Evolutionary conservation across 2,113 vertebrate species (phyloP), one percentile per base, ranked within the genome.

Genomic region (Manacus vitellinus): DNA sequence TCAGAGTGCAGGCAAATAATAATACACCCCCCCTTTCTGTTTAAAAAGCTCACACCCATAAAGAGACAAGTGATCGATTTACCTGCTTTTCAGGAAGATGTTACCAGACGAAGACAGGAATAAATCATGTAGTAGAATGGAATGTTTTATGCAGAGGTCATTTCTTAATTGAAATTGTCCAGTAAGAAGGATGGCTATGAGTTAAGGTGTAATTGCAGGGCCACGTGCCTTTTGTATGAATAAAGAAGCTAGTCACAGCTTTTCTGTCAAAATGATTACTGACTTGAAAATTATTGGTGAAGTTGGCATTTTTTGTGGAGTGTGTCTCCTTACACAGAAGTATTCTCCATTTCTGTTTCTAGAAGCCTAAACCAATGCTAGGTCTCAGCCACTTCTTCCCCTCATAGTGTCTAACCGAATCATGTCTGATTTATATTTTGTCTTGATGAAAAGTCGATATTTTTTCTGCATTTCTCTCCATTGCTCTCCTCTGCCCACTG

Each of bases 141-240:
- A 84, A 72, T 44, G n/a, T 56, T 93, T 94, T 78, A 84, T n/a
- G 21, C n/a, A 77, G 56, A 88, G 72, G 72, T 94, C 15, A 74
- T 93, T 83, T 90, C 92, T 94, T 95, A 92, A 95, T 89, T 86
- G 91, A 85, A 94, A 78, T 92, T 72, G 61, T 72, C 76, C 46
- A 46, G 68, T 54, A 96, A 95, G 90, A 95, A 88, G 52, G 59
- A 95, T 94, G 75, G n/a, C 79, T 58, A 4, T 46, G 80, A 81
- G 81, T 91, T 95, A 88, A 94, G 54, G 61, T 19, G 0, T 58
- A 92, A 93, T 68, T 88, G 89, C 8, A 9, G 61, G 66, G 52
- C 52, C 2, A 8, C 33, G 7, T 92, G 67, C 49, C 68, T 86
- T 93, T 86, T 65, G n/a, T 72, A 59, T 75, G 52, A 88, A 75